phyloP scores from a whole-genome alignment of 2,888 invertebrate genomes.

The Sclerodermus sp. region DNA sequence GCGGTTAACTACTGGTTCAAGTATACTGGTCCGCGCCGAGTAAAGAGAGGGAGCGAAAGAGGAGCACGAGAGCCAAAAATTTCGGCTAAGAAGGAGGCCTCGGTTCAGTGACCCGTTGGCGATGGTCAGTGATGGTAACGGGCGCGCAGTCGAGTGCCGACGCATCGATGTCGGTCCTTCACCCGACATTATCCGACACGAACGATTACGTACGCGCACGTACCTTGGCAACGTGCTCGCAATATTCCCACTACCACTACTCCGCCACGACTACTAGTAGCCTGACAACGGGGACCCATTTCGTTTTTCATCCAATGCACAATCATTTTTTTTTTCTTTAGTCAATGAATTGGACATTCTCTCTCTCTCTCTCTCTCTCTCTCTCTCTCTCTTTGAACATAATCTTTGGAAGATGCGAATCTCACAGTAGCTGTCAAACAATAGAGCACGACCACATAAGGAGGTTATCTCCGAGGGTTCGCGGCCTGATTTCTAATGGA shows the following conservation, averaged over 20 bases:
- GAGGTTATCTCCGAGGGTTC: conserved; percentile 16
- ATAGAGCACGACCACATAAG: conserved; percentile 1
- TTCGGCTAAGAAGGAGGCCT: conserved; percentile 2
- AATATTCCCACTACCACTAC: no score
- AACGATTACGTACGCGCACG: conserved; percentile 31
- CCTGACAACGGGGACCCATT: no score
- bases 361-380: not conserved
- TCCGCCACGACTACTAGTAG: no score
- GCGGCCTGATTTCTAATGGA: conserved; percentile 39
- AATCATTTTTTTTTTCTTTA: no score
- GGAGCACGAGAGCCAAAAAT: not conserved
- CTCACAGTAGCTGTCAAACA: not conserved
- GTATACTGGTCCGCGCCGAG: no score
- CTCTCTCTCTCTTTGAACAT: not conserved
- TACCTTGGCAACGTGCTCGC: conserved; percentile 33
- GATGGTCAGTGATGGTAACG: conserved; percentile 57
- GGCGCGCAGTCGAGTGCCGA: conserved; percentile 28
- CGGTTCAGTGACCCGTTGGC: conserved; percentile 54
- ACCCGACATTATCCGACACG: conserved; percentile 36
- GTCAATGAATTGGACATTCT: not conserved
- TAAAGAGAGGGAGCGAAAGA: not conserved
- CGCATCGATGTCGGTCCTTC: conserved; percentile 34
- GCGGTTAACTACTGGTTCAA: no score
- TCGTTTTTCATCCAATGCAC: no score
- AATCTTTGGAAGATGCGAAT: no score